A percentile compares a stretch with the other conserved stretches of the same genome.
phyloP scores from a whole-genome alignment of 2,797 vertebrate genomes.

The Gymnodraco acuticeps region DNA sequence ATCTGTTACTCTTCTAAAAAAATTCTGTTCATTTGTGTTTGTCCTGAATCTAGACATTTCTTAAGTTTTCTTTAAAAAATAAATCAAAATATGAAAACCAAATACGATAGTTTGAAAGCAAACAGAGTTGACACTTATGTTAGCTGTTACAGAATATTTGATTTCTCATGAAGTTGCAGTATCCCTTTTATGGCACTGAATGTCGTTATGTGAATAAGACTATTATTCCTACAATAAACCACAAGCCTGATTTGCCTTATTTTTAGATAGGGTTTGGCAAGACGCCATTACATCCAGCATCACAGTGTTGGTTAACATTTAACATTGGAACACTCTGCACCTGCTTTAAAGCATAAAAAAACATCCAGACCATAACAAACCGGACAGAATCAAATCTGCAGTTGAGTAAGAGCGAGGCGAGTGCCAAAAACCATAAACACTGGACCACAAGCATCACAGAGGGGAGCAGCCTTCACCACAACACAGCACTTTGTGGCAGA shows the following conservation, averaged over 20 bases:
- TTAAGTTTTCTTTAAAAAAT: background rate
- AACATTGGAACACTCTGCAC: conserved; percentile 14
- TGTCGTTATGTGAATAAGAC: background rate
- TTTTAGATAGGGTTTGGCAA: conserved; percentile 12
- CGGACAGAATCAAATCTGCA: conserved; percentile 28
- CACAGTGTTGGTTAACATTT: background rate
- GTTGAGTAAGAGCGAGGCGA: background rate
- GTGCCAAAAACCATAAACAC: conserved; percentile 62
- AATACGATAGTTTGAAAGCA: background rate
- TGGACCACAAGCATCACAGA: conserved; percentile 21
- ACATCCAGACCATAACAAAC: conserved; percentile 12
- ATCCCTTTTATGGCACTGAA: background rate
- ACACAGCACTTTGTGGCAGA: conserved; percentile 33
- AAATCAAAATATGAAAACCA: conserved; percentile 9
- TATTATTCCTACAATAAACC: background rate
- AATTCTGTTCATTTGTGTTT: background rate
- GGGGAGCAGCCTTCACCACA: conserved; percentile 23
- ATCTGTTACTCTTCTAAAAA: background rate
- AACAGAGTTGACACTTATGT: background rate
- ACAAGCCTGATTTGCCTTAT: background rate
- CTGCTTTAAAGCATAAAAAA: conserved; percentile 20
- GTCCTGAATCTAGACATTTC: background rate
- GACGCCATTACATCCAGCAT: background rate
- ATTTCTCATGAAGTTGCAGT: background rate
- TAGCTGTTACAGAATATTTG: background rate